These are phyloP conservation scores for Eubucco bourcierii DNA, from an alignment of 2,113 vertebrate genomes.

Conservation along the genomic window DNA sequence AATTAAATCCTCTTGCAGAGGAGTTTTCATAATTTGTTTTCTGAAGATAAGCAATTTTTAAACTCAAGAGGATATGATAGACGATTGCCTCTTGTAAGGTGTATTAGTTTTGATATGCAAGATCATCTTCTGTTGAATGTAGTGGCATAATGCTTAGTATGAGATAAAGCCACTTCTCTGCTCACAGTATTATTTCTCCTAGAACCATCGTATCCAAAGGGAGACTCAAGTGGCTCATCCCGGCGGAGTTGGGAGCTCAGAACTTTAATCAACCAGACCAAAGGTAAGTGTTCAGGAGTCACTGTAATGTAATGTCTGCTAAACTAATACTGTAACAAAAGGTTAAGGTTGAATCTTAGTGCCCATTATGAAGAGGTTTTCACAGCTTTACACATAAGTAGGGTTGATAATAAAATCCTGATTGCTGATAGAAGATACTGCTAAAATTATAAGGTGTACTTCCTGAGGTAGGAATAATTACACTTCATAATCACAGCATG, in stretches of 20 bases:
- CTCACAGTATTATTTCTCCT: constrained; percentile 17
- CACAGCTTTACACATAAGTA: not conserved
- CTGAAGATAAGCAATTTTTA: not conserved
- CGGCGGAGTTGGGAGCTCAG: constrained; percentile 95
- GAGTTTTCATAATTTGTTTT: not conserved
- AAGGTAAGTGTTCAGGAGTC: constrained; percentile 77
- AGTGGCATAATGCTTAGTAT: not conserved
- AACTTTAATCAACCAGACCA: constrained; percentile 91
- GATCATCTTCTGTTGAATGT: not conserved
- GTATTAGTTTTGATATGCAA: not conserved
- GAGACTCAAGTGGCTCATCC: constrained; percentile 78
- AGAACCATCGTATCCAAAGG: constrained; percentile 94
- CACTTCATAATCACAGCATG: not conserved
- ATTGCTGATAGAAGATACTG: not conserved
- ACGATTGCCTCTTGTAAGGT: not conserved
- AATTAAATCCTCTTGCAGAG: not conserved
- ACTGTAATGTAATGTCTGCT: not conserved
- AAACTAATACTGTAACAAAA: not conserved
- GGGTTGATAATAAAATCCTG: not conserved
- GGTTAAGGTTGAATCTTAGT: not conserved
- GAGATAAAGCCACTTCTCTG: not conserved
- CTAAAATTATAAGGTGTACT: not conserved
- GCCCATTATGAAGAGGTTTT: not conserved
- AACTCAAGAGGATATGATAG: not conserved
- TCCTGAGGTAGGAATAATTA: not conserved